phyloP scores from a whole-genome alignment of 2,888 invertebrate genomes.

The Elmis aenea region DNA sequence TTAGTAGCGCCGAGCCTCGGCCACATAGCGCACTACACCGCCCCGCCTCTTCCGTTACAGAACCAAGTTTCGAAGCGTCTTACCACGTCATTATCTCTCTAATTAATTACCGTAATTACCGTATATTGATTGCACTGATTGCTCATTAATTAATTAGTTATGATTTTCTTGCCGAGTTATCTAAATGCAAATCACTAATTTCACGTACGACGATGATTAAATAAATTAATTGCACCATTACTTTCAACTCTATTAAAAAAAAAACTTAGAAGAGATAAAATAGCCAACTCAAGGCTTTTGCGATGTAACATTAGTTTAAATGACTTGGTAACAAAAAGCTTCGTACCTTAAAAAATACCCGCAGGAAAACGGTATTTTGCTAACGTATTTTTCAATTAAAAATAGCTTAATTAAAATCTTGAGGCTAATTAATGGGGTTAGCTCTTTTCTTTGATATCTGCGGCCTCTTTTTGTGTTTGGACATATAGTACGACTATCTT shows the following conservation, averaged over 20 bases:
- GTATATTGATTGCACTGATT: conserved; percentile 1
- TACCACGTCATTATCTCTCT: not conserved
- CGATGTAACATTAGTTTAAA: too few species aligned
- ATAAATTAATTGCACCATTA: too few species aligned
- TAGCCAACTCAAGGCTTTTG: too few species aligned
- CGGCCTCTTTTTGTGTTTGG: conserved; percentile 21
- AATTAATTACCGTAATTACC: conserved; percentile 4
- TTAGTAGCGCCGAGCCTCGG: conserved; percentile 21
- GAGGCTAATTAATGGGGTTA: conserved; percentile 55
- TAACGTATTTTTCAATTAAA: conserved; percentile 54
- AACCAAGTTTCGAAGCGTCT: too few species aligned
- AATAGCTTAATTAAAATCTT: conserved; percentile 64
- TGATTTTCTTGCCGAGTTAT: too few species aligned
- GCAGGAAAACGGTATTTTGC: not conserved
- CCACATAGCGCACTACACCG: conserved; percentile 18
- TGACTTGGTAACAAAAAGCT: too few species aligned
- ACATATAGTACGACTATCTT: conserved; percentile 33
- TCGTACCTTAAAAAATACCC: not conserved
- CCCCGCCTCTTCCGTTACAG: conserved; percentile 21
- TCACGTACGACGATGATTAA: too few species aligned
- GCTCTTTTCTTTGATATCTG: conserved; percentile 25
- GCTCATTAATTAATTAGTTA: not conserved
- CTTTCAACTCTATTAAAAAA: too few species aligned
- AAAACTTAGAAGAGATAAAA: too few species aligned
- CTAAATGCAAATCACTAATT: not conserved